Evolutionary conservation across 2,113 vertebrate genomes (phyloP).

Genomic region (Sylvicapra grimmia): DNA sequence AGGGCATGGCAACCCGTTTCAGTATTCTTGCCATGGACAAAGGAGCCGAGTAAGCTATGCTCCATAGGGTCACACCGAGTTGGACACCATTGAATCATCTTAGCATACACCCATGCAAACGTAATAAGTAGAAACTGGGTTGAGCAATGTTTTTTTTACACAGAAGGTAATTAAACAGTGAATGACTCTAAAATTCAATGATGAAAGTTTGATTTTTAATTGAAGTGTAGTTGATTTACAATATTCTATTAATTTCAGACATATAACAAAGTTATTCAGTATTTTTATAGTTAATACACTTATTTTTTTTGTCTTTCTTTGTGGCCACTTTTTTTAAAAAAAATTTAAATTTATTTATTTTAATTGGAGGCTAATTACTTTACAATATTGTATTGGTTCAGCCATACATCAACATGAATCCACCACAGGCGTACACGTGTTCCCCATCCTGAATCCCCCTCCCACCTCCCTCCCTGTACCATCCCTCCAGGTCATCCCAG

Average conservation of each 20-base stretch:
- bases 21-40: background rate
- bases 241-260: background rate
- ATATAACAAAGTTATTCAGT: background rate
- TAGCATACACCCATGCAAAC: background rate
- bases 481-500: too few relatives aligned
- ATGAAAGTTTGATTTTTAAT: background rate
- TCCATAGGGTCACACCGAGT: background rate
- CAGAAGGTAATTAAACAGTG: background rate
- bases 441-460: too few relatives aligned
- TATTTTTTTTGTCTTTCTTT: background rate
- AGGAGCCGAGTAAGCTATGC: background rate
- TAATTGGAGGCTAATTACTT: too few relatives aligned
- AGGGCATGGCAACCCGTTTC: background rate
- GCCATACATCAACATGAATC: too few relatives aligned
- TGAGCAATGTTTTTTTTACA: background rate
- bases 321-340: too few relatives aligned
- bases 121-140: background rate
- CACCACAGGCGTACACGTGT: accelerated
- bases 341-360: too few relatives aligned
- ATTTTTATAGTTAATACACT: background rate
- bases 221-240: background rate
- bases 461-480: accelerated
- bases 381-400: too few relatives aligned
- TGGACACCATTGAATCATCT: background rate
- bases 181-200: background rate